These are phyloP conservation scores for Sciurus vulgaris DNA, from an alignment of 2,797 vertebrate genomes.

Conservation along the genomic window DNA sequence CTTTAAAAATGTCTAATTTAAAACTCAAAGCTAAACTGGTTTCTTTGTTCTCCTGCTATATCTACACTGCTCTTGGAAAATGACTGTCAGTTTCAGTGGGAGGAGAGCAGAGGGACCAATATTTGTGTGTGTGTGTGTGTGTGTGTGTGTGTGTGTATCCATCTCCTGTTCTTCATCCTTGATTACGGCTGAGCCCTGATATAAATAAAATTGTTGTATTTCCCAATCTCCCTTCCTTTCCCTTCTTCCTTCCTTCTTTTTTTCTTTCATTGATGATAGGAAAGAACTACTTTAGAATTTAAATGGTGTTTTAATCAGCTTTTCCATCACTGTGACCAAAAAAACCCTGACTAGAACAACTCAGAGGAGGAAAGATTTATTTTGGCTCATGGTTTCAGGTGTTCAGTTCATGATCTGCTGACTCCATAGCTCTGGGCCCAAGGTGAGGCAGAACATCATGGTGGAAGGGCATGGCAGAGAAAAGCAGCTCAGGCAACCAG, in stretches of 20 bases:
- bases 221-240: not conserved
- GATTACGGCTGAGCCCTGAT: not conserved
- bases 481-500: no score
- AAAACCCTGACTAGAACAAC: no score
- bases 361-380: no score
- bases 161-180: not conserved
- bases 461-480: no score
- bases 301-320: not conserved
- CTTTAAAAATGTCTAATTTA: slow-evolving; percentile 60
- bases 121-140: not conserved
- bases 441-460: no score
- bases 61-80: not conserved
- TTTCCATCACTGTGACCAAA: no score
- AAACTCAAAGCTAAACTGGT: slow-evolving; percentile 45
- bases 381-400: no score
- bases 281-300: not conserved
- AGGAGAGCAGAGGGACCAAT: not conserved
- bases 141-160: not conserved
- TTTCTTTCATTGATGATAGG: not conserved
- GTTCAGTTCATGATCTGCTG: no score
- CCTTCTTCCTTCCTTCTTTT: no score
- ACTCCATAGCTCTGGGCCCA: no score
- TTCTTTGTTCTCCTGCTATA: slow-evolving; percentile 53
- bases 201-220: not conserved
- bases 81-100: not conserved